Evolutionary conservation across 2,888 invertebrate species (phyloP).

Genomic region (Zaprionus bogoriensis): DNA sequence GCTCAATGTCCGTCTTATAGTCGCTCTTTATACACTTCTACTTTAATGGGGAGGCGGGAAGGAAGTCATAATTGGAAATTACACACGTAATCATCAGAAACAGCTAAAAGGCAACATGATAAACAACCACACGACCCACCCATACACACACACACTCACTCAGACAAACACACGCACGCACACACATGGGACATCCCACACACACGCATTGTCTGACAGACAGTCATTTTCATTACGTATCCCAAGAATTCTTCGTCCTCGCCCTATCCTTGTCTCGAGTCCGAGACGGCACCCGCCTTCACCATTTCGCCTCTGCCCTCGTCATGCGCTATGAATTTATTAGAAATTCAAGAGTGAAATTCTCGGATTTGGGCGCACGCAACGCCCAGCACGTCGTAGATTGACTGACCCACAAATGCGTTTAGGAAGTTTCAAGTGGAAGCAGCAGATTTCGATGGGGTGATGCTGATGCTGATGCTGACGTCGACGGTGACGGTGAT

Average conservation of each 20-base stretch:
- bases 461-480: not conserved
- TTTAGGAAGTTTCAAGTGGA: conserved; percentile 8
- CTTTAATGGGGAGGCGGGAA: conserved; percentile 22
- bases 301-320: conserved; percentile 2
- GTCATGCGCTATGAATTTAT: conserved; percentile 66
- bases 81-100: conserved; percentile 65
- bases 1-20: too few relatives aligned
- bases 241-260: conserved; percentile 1
- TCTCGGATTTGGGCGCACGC: conserved; percentile 63
- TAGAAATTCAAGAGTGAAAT: conserved; percentile 76
- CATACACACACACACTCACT: not conserved
- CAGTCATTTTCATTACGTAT: conserved; percentile 24
- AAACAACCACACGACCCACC: conserved; percentile 13
- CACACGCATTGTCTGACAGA: conserved; percentile 3
- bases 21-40: too few relatives aligned
- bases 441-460: not conserved
- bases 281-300: not conserved
- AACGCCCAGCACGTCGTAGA: conserved; percentile 46
- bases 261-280: conserved; percentile 1
- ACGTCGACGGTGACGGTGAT: not conserved
- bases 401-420: conserved; percentile 69
- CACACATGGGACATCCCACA: too few relatives aligned
- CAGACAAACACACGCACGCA: too few relatives aligned
- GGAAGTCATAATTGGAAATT: conserved; percentile 75
- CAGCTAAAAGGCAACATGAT: conserved; percentile 14